phyloP scores from a whole-genome alignment of 2,888 invertebrate species.

The Panorpa germanica region DNA sequence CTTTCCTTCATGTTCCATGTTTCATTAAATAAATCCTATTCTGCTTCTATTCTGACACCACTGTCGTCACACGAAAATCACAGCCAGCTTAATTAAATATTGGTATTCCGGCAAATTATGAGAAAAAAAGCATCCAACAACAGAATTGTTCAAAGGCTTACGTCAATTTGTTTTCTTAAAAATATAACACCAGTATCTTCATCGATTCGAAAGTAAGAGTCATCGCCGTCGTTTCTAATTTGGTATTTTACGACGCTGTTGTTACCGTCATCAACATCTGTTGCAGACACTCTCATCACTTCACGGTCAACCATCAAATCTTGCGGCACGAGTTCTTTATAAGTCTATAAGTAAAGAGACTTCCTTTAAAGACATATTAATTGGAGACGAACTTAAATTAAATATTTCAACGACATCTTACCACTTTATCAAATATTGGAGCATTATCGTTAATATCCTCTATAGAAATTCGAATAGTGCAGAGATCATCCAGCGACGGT shows the following conservation, averaged over 20 bases:
- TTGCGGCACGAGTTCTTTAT: conserved; percentile 72
- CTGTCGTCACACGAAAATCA: too few species aligned
- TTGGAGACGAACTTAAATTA: too few species aligned
- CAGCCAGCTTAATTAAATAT: too few species aligned
- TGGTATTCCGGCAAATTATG: too few species aligned
- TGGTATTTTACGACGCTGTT: conserved; percentile 70
- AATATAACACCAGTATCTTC: conserved; percentile 68
- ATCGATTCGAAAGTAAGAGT: conserved; percentile 64
- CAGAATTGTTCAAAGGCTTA: too few species aligned
- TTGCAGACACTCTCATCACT: conserved; percentile 81
- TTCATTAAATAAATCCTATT: too few species aligned
- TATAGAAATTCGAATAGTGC: conserved; percentile 80
- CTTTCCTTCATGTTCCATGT: too few species aligned
- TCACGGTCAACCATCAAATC: conserved; percentile 66
- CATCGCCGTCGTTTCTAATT: conserved; percentile 25
- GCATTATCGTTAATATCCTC: conserved; percentile 89
- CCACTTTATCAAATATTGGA: conserved; percentile 8
- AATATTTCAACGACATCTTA: conserved; percentile 7
- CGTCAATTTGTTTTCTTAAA: too few species aligned
- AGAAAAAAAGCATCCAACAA: too few species aligned
- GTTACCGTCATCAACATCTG: conserved; percentile 79
- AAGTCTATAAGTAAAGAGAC: too few species aligned
- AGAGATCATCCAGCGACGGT: conserved; percentile 78
- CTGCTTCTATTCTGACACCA: too few species aligned
- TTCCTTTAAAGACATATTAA: too few species aligned